Conservation (phyloP, 53 echinoderm and acorn worm genomes). For the Paelopatides confundens region DNA sequence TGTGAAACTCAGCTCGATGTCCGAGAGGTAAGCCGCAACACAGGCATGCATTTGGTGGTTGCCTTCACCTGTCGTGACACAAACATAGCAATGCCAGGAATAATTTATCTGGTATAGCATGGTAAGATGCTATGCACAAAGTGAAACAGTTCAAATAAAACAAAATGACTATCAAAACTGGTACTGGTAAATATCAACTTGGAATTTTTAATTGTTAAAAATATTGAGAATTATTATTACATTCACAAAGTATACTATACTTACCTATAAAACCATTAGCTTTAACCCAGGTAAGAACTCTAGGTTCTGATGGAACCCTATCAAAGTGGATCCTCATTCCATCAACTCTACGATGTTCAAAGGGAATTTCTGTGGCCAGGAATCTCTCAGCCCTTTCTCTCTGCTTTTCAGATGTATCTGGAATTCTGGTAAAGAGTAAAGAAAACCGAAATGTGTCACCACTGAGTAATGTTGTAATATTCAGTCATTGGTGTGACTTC, state of each 20-base stretch:
- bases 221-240: too few relatives aligned
- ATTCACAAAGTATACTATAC: too few relatives aligned
- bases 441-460: too few relatives aligned
- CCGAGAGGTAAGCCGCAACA: slow-evolving; percentile 85
- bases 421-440: slow-evolving; percentile 33
- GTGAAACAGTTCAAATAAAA: too few relatives aligned
- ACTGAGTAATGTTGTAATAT: too few relatives aligned
- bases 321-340: neutral
- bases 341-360: slow-evolving; percentile 74
- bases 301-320: slow-evolving; percentile 56
- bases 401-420: slow-evolving; percentile 48
- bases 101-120: too few relatives aligned
- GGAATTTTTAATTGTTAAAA: too few relatives aligned
- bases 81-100: too few relatives aligned
- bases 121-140: too few relatives aligned
- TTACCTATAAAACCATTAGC: slow-evolving; percentile 70
- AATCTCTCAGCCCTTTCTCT: slow-evolving; percentile 63
- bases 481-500: too few relatives aligned
- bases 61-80: slow-evolving; percentile 62
- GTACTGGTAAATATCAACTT: too few relatives aligned
- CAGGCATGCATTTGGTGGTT: slow-evolving; percentile 66
- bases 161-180: too few relatives aligned
- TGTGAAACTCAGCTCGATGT: slow-evolving; percentile 68
- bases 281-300: slow-evolving; percentile 64
- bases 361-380: slow-evolving; percentile 58